A percentile compares a stretch with the other conserved stretches of the same genome.
phyloP scores from a whole-genome alignment of 2,113 vertebrate genomes.

The Naja naja region DNA sequence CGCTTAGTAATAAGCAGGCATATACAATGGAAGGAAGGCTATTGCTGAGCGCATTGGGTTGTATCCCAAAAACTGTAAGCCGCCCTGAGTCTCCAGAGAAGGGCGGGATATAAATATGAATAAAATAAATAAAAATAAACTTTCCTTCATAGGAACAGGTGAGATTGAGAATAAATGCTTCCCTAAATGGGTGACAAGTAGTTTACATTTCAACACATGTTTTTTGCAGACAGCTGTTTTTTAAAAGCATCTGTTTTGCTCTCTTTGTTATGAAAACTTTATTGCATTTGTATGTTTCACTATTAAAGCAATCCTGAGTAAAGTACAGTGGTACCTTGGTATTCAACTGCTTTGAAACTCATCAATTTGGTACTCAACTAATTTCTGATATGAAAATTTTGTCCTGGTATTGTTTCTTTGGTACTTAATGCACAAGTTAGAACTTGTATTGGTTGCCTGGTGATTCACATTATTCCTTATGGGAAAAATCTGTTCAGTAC shows the following conservation, averaged over 20 bases:
- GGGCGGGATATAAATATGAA: too few relatives aligned
- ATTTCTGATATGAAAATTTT: not conserved
- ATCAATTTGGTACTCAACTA: not conserved
- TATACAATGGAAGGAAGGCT: too few relatives aligned
- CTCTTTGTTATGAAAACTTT: not conserved
- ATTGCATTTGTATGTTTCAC: not conserved
- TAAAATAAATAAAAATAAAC: too few relatives aligned
- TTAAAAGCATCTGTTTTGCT: not conserved
- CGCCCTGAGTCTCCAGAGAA: too few relatives aligned
- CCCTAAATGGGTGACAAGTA: not conserved
- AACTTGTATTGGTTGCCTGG: not conserved
- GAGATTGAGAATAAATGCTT: not conserved
- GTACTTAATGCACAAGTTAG: not conserved
- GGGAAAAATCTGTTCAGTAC: not conserved
- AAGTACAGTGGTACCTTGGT: not conserved
- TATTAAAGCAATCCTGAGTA: not conserved
- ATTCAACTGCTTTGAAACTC: not conserved
- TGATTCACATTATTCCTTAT: not conserved
- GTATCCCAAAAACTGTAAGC: too few relatives aligned
- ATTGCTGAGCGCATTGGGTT: too few relatives aligned
- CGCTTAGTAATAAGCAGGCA: too few relatives aligned
- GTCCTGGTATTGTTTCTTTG: not conserved
- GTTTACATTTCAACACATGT: not conserved
- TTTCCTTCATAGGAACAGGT: not conserved
- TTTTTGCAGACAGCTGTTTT: not conserved